Percentiles rank a stretch among this genome's conserved stretches.
Evolutionary conservation across 2,797 vertebrate genomes (phyloP).

Genomic region (Telmatherina bonti): DNA sequence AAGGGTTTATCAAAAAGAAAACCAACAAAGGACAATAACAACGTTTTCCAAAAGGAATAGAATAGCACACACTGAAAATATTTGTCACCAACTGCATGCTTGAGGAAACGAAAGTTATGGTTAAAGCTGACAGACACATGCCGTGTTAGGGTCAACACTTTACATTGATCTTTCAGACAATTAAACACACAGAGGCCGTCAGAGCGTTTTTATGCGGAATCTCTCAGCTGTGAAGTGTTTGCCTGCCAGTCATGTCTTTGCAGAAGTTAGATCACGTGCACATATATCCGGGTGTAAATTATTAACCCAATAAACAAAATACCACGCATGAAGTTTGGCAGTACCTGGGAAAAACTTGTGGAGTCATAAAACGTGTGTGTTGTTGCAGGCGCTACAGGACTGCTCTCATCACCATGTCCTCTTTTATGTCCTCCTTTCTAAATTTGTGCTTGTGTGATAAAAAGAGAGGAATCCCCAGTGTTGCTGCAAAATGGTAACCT

Average conservation of each 20-base stretch:
- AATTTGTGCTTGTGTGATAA: conserved; percentile 18
- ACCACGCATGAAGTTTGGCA: neutral
- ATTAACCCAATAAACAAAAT: conserved; percentile 23
- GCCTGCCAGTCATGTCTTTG: conserved; percentile 36
- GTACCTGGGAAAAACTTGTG: neutral
- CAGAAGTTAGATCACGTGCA: conserved; percentile 29
- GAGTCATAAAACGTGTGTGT: neutral
- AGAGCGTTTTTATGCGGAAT: conserved; percentile 64
- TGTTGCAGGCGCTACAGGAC: neutral
- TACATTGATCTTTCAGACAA: conserved; percentile 72
- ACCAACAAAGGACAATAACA: neutral
- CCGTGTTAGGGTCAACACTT: conserved; percentile 67
- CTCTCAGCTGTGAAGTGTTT: conserved; percentile 61
- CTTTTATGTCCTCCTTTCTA: conserved; percentile 7
- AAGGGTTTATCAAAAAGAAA: conserved; percentile 9
- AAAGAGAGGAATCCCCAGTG: conserved; percentile 12
- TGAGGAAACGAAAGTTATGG: conserved; percentile 39
- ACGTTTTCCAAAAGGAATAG: conserved; percentile 21
- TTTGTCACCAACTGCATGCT: conserved; percentile 27
- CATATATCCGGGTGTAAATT: conserved; percentile 40
- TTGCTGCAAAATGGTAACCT: neutral
- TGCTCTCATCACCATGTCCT: no score
- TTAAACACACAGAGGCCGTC: conserved; percentile 60
- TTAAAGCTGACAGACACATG: conserved; percentile 63
- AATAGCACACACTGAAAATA: conserved; percentile 8